Evolutionary conservation across 1,140 invertebrate species (phyloP), one percentile per base, ranked within the genome.

Genomic region (Elymnias hypermnestra): DNA sequence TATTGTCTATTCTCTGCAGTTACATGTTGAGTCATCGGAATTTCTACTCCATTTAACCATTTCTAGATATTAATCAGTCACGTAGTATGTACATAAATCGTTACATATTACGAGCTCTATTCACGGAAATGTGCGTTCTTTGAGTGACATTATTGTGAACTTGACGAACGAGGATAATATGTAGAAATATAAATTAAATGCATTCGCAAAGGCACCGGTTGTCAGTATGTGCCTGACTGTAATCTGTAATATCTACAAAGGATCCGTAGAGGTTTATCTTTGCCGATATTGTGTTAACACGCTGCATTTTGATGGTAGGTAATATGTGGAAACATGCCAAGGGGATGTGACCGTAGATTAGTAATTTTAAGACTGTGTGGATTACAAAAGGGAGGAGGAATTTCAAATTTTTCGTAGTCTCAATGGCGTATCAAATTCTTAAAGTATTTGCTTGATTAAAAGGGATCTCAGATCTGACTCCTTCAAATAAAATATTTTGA

Each of bases 61-160:
- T 25, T 51, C 28, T 36, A 59, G 51, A 62, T 62, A 51, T 18
- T 13, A 25, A 54, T 52, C 53, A 35, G 41, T 53, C 48, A 53
- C 58, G 47, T 48, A 46, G 22, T 46, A 45, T 46, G 47, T 42
- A 49, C 43, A 54, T 62, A 62, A 57, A 61, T 54, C 42, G 41
- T 55, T 41, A 58, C 47, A 49, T 55, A 53, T 49, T 43, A 48
- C 39, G 37, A 48, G 37, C 26, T 35, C 18, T 21, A 22, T 48
- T 48, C 45, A 58, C 38, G 46, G 56, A 54, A 59, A 31, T 40
- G 17, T 43, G n/a, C n/a, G n/a, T n/a, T n/a, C n/a, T n/a, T 47
- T 37, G 13, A 43, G 23, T 40, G 48, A 55, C 41, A 38, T 42
- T 36, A 46, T 52, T 42, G 43, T 47, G 28, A 29, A 29, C 25